Evolutionary conservation across 2,113 vertebrate genomes (phyloP).

Genomic region (Ailurus styani): DNA sequence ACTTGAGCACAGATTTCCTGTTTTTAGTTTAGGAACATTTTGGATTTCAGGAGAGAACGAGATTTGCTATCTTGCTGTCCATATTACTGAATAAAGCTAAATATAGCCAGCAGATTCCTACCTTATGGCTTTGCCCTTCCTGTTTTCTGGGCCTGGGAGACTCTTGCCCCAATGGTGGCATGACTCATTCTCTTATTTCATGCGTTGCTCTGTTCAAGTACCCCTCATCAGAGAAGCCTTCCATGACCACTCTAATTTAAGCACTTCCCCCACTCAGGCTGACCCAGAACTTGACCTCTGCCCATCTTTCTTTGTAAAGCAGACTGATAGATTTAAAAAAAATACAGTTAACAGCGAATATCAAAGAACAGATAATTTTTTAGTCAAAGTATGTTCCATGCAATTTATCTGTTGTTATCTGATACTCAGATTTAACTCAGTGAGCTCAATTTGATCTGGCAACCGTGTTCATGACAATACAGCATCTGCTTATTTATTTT

Average conservation of each 20-base stretch:
- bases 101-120: neutral
- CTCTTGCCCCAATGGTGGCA: neutral
- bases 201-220: neutral
- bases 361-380: neutral
- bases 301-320: neutral
- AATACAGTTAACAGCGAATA: neutral
- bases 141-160: neutral
- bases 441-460: neutral
- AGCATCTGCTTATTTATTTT: neutral
- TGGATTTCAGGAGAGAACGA: neutral
- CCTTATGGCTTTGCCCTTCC: neutral
- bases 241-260: neutral
- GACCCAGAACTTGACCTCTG: neutral
- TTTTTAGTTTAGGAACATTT: neutral
- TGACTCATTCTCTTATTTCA: neutral
- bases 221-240: neutral
- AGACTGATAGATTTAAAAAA: neutral
- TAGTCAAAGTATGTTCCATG: neutral
- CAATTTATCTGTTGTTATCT: neutral
- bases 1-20: neutral
- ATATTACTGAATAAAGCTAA: constrained; percentile 26
- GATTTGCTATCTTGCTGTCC: neutral
- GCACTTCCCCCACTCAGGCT: neutral
- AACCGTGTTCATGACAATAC: neutral
- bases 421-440: neutral